These are phyloP conservation scores for Meloidogyne floridensis DNA, from an alignment of 1,140 invertebrate genomes.

Conservation along the genomic window DNA sequence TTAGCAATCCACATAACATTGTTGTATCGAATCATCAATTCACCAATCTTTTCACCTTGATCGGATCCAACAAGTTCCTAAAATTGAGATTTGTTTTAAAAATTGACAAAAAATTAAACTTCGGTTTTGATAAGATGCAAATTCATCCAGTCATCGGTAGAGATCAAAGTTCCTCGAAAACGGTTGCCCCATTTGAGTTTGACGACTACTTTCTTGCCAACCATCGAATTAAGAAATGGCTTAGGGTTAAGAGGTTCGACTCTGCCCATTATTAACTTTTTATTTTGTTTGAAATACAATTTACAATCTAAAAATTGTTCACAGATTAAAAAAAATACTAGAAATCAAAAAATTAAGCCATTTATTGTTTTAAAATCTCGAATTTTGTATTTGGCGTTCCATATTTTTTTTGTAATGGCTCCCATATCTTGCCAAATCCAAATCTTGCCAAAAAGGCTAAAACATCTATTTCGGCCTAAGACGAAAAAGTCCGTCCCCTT, in stretches of 20 bases:
- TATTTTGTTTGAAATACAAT: not conserved
- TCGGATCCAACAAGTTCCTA: not conserved
- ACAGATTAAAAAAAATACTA: too few species aligned
- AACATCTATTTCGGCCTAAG: too few species aligned
- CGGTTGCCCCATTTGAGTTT: not conserved
- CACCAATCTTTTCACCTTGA: not conserved
- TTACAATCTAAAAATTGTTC: not conserved
- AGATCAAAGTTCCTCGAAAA: not conserved
- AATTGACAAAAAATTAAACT: not conserved
- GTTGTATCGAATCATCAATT: not conserved
- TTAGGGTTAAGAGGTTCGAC: not conserved
- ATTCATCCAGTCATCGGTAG: not conserved
- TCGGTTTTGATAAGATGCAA: conserved; percentile 7
- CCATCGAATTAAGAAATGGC: not conserved
- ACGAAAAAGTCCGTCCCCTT: too few species aligned
- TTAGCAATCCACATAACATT: not conserved
- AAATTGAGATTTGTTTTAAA: not conserved
- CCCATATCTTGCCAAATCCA: too few species aligned
- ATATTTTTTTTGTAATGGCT: too few species aligned
- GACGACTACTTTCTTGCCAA: not conserved
- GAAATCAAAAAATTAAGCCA: too few species aligned
- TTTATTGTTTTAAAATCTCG: too few species aligned
- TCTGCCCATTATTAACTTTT: not conserved
- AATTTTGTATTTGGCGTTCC: too few species aligned
- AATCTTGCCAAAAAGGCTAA: too few species aligned